A percentile compares a stretch with the other conserved stretches of the same genome.
These are phyloP conservation scores for Tenualosa thibaudeaui DNA, from an alignment of 2,797 vertebrate genomes.

Conservation along the genomic window DNA sequence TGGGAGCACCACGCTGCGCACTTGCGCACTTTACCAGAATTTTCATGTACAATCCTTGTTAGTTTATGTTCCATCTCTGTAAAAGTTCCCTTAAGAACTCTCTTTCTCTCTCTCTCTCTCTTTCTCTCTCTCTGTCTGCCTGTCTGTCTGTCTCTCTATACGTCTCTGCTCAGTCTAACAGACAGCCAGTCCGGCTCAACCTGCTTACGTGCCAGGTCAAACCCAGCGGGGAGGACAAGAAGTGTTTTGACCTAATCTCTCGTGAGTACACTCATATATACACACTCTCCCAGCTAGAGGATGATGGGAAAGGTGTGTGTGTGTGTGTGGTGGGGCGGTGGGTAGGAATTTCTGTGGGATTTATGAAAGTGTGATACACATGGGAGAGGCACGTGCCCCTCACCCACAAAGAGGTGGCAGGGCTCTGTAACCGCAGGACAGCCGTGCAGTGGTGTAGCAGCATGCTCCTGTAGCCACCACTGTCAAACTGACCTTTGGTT, in stretches of 20 bases:
- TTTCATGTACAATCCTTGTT: neutral
- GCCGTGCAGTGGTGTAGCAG: constrained; percentile 19
- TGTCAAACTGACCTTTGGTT: neutral
- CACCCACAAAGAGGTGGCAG: neutral
- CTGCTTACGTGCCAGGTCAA: constrained; percentile 89
- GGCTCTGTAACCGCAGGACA: neutral
- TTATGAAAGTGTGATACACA: neutral
- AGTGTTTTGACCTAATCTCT: constrained; percentile 88
- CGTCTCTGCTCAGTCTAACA: constrained; percentile 77
- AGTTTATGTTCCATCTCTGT: neutral
- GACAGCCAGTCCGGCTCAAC: constrained; percentile 87
- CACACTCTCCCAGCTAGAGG: neutral
- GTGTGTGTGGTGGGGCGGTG: neutral
- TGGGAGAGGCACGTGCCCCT: neutral
- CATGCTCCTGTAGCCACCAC: neutral
- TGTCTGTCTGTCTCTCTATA: neutral
- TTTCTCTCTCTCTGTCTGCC: neutral
- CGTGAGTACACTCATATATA: constrained; percentile 70
- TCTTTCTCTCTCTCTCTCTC: constrained; percentile 6
- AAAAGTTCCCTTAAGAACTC: neutral
- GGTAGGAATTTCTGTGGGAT: neutral
- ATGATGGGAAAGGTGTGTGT: neutral
- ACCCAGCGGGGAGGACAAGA: constrained; percentile 86
- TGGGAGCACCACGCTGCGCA: neutral
- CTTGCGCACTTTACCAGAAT: neutral